Evolutionary conservation across 2,113 vertebrate genomes (phyloP), one percentile per base, ranked within the genome.

Genomic region (Strigops habroptila): DNA sequence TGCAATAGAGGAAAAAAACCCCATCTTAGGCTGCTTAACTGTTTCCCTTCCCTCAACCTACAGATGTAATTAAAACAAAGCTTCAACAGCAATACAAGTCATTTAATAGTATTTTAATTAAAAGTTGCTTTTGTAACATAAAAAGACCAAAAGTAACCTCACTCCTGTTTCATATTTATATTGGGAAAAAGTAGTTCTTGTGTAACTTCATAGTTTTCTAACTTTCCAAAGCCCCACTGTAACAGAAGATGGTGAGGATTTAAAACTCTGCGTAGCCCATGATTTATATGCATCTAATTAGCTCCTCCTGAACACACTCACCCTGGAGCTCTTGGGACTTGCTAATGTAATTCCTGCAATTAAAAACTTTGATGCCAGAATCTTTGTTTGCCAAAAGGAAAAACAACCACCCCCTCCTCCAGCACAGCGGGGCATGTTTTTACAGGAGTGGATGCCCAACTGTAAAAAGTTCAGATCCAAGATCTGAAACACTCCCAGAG

Each of bases 281-380:
- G 67, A 48, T 88, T 95, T 95, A 91, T 22, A 73, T 18, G 86
- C 17, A 65, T 69, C 75, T 68, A 76, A 82, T 84, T 75, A 94
- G 39, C 51, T 64, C 35, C 52, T 84, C 69, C 67, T 55, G 67
- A 31, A 71, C 70, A 57, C 30, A 27, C 14, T 62, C 13, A 6
- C 31, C 46, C 60, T 33, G 87, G 57, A 90, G 75, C 67, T 90
- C 85, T 85, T 82, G 82, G 70, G 85, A 94, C 93, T 78, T 87
- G 67, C 35, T 52, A 55, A 51, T n/a, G 11, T 48, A 93, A 89
- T 82, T 90, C 71, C 63, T 82, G 70, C 82, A 93, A 91, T 79
- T 88, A 90, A 64, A 91, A 79, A 31, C 33, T 10, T 73, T 0
- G 3, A 23, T 65, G 63, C 71, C 67, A 87, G 82, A 95, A 86